Percentiles rank a stretch among this genome's conserved stretches.
Conservation (phyloP, 2,888 invertebrate species). For the Netelia fuscicornis region DNA sequence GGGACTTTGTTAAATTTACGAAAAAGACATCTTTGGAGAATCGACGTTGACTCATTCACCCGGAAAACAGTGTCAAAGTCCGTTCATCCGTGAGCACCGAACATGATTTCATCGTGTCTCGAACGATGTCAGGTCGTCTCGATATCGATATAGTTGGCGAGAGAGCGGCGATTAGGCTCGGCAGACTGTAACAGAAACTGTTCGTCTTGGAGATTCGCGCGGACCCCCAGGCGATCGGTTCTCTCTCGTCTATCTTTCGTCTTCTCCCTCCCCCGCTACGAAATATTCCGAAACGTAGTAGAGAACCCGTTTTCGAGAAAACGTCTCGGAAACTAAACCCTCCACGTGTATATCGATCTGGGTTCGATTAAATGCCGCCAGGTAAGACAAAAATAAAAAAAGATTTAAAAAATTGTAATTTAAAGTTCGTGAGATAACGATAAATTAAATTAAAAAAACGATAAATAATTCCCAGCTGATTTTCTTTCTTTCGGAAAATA, state of each 20-base stretch:
- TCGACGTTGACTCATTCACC: constrained; percentile 32
- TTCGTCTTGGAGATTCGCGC: constrained; percentile 6
- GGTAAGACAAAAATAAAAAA: constrained; percentile 18
- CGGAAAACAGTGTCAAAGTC: constrained; percentile 45
- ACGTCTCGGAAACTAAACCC: neutral
- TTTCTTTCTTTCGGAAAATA: neutral
- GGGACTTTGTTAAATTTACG: constrained; percentile 7
- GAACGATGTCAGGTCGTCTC: constrained; percentile 40
- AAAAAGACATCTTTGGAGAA: constrained; percentile 36
- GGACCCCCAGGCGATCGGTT: constrained; percentile 45
- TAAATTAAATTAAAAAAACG: neutral
- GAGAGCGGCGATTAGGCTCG: constrained; percentile 42
- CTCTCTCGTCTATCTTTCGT: constrained; percentile 39
- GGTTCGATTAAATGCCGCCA: constrained; percentile 36
- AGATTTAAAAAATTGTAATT: neutral
- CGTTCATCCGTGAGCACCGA: constrained; percentile 52
- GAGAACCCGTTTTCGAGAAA: constrained; percentile 5
- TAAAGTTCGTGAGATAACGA: neutral
- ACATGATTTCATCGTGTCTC: constrained; percentile 56
- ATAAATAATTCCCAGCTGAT: neutral
- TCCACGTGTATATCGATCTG: constrained; percentile 7
- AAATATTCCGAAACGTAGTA: too few species aligned
- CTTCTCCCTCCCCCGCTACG: constrained; percentile 3
- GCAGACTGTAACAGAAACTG: constrained; percentile 36
- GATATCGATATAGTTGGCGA: constrained; percentile 56